These are phyloP conservation scores for Bombus fervidus DNA, from an alignment of 1,140 invertebrate genomes.

Conservation along the genomic window DNA sequence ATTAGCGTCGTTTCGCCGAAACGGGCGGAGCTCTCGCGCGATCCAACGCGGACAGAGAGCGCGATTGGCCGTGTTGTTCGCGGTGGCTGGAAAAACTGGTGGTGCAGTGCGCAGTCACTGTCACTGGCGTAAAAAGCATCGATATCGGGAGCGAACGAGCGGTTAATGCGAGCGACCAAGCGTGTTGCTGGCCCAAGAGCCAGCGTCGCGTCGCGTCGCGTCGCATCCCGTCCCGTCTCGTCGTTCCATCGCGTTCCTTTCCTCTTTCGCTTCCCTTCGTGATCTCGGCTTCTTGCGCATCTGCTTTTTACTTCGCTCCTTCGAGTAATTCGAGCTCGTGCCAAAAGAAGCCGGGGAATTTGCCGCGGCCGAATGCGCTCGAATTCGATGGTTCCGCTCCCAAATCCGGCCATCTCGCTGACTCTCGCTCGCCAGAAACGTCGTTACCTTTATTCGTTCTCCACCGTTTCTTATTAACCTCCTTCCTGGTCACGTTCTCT, in stretches of 20 bases:
- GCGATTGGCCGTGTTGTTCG: constrained; percentile 38
- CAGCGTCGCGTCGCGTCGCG: constrained; percentile 64
- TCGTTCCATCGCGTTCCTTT: constrained; percentile 24
- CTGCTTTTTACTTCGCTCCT: constrained; percentile 32
- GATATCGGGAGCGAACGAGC: constrained; percentile 39
- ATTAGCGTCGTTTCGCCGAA: background rate
- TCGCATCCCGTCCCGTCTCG: background rate
- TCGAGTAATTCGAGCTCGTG: constrained; percentile 72
- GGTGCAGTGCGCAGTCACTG: background rate
- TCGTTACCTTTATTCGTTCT: constrained; percentile 59
- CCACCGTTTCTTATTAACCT: constrained; percentile 33
- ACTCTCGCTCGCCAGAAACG: background rate
- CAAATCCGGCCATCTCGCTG: constrained; percentile 49
- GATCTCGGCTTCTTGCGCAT: constrained; percentile 35
- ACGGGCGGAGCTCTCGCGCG: background rate
- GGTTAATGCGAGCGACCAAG: constrained; percentile 70
- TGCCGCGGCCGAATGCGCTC: constrained; percentile 53
- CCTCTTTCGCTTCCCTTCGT: background rate
- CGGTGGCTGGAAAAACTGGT: constrained; percentile 49
- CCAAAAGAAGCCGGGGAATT: constrained; percentile 70
- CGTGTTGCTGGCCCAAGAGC: constrained; percentile 62
- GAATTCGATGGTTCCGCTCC: constrained; percentile 63
- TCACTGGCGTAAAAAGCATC: background rate
- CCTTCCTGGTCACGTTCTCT: background rate
- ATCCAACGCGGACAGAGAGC: constrained; percentile 26